phyloP scores from a whole-genome alignment of 2,888 invertebrate genomes.

The Tipula confusa region DNA sequence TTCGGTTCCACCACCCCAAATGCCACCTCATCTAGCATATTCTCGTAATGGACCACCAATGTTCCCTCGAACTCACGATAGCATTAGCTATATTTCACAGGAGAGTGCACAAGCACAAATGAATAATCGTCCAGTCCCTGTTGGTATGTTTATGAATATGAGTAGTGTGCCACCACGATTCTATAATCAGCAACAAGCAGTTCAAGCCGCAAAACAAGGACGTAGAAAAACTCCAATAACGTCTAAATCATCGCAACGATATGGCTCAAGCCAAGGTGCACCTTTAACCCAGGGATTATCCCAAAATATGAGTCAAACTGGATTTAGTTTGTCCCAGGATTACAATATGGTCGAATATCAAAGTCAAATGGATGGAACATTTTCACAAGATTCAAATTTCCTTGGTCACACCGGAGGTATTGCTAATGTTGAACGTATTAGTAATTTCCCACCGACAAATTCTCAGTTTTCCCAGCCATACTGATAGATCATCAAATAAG shows the following conservation, averaged over 20 bases:
- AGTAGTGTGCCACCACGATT: conserved; percentile 70
- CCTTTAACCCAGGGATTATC: conserved; percentile 76
- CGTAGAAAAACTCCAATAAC: conserved; percentile 47
- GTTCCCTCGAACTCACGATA: conserved; percentile 72
- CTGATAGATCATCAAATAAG: conserved; percentile 40
- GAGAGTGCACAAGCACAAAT: conserved; percentile 70
- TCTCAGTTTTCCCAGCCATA: conserved; percentile 50
- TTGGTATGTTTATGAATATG: conserved; percentile 93
- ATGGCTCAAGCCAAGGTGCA: conserved; percentile 30
- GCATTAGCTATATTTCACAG: conserved; percentile 87
- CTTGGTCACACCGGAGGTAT: conserved; percentile 54
- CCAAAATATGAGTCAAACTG: conserved; percentile 65
- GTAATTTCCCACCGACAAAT: conserved; percentile 41
- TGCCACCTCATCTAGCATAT: background rate
- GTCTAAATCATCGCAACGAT: conserved; percentile 35
- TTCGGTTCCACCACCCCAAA: conserved; percentile 30
- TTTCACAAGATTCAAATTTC: conserved; percentile 89
- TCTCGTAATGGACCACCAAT: conserved; percentile 39
- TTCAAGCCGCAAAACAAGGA: conserved; percentile 51
- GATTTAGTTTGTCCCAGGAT: conserved; percentile 56
- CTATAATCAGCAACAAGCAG: conserved; percentile 68
- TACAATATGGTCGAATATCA: conserved; percentile 44
- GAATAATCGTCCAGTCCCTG: conserved; percentile 84
- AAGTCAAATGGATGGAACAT: conserved; percentile 89
- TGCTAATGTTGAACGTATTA: conserved; percentile 43